phyloP scores from a whole-genome alignment of 2,888 invertebrate genomes.

The Tipula confusa region DNA sequence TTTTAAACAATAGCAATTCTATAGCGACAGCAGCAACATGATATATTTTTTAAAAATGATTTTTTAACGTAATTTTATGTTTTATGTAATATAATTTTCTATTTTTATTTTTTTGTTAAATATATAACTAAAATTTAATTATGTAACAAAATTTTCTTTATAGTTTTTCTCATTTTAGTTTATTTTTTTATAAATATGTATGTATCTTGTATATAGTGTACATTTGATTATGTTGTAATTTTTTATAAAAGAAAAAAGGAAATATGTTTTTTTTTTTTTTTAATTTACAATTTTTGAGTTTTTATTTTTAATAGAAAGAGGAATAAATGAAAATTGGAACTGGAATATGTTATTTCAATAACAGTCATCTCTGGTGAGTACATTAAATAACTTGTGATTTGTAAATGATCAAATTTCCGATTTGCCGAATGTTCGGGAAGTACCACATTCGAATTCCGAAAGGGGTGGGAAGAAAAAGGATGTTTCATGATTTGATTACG shows the following conservation, averaged over 20 bases:
- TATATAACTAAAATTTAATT: neutral
- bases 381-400: too few relatives aligned
- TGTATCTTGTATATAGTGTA: neutral
- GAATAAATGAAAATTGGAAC: too few relatives aligned
- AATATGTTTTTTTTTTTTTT: neutral
- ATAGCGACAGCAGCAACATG: conserved; percentile 6
- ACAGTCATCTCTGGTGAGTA: too few relatives aligned
- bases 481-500: too few relatives aligned
- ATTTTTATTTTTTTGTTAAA: conserved; percentile 12
- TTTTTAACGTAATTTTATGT: neutral
- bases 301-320: too few relatives aligned
- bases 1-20: conserved; percentile 50
- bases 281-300: neutral
- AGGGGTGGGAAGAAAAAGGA: too few relatives aligned
- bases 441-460: too few relatives aligned
- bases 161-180: neutral
- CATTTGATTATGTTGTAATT: neutral
- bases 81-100: neutral
- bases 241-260: neutral
- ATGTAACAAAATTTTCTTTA: neutral
- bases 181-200: neutral
- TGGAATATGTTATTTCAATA: too few relatives aligned
- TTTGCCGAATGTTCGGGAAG: too few relatives aligned
- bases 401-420: too few relatives aligned
- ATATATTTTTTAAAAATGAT: conserved; percentile 15